These are phyloP conservation scores for Patella vulgata DNA, from an alignment of 1,140 invertebrate species.

Conservation along the genomic window DNA sequence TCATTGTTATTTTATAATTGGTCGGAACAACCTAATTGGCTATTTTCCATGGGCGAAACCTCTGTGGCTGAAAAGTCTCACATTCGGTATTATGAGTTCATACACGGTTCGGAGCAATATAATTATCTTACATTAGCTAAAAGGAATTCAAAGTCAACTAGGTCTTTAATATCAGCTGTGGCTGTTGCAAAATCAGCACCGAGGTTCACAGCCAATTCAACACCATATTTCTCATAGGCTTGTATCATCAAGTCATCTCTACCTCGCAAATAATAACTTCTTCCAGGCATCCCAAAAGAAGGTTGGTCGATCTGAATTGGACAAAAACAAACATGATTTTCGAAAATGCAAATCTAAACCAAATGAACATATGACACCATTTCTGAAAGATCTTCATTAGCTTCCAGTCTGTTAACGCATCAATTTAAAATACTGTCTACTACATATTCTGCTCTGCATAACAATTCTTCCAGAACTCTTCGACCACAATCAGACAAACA, in stretches of 20 bases:
- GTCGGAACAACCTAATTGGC: no score
- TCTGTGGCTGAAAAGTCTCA: no score
- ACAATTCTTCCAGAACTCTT: not conserved
- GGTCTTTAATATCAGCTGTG: slow-evolving; percentile 15
- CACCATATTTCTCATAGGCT: slow-evolving; percentile 23
- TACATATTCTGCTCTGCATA: slow-evolving; percentile 4
- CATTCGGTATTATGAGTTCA: no score
- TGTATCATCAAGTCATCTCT: slow-evolving; percentile 18
- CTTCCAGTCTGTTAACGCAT: no score
- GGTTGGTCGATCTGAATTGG: slow-evolving; percentile 37
- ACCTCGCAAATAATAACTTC: slow-evolving; percentile 39
- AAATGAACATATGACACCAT: no score
- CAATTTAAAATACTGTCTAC: not conserved
- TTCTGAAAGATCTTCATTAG: no score
- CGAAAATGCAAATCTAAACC: not conserved
- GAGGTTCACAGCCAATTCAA: slow-evolving; percentile 15
- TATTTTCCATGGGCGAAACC: no score
- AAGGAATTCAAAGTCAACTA: slow-evolving; percentile 32
- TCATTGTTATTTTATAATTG: no score
- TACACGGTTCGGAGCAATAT: no score
- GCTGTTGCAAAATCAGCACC: slow-evolving; percentile 22
- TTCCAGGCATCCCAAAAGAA: slow-evolving; percentile 36
- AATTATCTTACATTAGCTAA: slow-evolving; percentile 35
- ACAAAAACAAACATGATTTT: not conserved
- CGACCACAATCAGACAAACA: not conserved